Evolutionary conservation across 2,888 invertebrate genomes (phyloP).

Genomic region (Entomobrya proxima): DNA sequence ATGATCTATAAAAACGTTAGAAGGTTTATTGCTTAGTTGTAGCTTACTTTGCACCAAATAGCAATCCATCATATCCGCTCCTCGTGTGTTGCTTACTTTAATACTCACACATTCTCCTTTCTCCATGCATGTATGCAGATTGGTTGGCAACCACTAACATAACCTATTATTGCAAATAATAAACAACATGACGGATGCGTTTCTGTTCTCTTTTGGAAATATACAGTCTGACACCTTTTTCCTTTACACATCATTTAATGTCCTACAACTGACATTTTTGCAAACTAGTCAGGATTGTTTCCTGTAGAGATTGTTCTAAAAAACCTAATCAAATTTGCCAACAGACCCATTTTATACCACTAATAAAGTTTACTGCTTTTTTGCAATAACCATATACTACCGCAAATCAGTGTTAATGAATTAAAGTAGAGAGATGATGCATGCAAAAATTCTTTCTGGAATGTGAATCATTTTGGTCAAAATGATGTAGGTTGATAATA

Average conservation of each 20-base stretch:
- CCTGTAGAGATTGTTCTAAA: not conserved
- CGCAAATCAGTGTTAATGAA: not conserved
- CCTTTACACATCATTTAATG: not conserved
- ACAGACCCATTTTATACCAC: slow-evolving; percentile 14
- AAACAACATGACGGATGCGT: slow-evolving; percentile 2
- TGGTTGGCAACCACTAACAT: not conserved
- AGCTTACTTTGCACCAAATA: no score
- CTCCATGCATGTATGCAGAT: not conserved
- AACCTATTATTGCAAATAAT: not conserved
- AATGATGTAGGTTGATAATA: slow-evolving; percentile 25
- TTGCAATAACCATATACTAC: not conserved
- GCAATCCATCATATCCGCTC: no score
- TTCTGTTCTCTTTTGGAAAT: not conserved
- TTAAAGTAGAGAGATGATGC: not conserved
- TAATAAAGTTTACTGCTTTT: slow-evolving; percentile 29
- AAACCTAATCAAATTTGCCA: slow-evolving; percentile 12
- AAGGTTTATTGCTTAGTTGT: no score
- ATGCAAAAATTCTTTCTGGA: not conserved
- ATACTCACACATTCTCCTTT: not conserved
- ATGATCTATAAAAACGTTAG: not conserved
- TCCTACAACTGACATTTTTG: slow-evolving; percentile 5
- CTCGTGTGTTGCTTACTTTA: not conserved
- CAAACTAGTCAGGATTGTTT: not conserved
- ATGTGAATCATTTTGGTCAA: slow-evolving; percentile 15
- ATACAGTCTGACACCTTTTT: slow-evolving; percentile 20